Percentiles rank a stretch among this genome's conserved stretches.
Evolutionary conservation across 1,140 invertebrate genomes (phyloP).

Genomic region (Drosophila malerkotliana): DNA sequence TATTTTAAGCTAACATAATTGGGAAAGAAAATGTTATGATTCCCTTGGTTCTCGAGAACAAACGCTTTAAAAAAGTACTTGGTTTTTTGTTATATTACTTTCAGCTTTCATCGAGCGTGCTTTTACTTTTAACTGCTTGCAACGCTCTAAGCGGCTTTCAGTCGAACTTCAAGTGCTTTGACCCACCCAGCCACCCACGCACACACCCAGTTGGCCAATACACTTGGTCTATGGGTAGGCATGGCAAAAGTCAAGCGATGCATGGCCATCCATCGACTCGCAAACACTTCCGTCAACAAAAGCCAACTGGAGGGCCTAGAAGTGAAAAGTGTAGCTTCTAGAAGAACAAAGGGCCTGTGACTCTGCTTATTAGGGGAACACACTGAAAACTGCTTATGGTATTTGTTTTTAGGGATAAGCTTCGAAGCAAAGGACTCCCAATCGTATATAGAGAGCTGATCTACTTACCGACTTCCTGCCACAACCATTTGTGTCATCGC

Average conservation of each 20-base stretch:
- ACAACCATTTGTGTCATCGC: constrained; percentile 64
- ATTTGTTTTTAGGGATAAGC: neutral
- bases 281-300: constrained; percentile 27
- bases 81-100: constrained; percentile 1
- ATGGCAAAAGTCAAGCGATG: constrained; percentile 30
- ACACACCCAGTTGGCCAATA: neutral
- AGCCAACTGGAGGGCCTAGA: neutral
- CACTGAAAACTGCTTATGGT: neutral
- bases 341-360: neutral
- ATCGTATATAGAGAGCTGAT: neutral
- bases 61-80: neutral
- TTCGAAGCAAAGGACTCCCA: neutral
- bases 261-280: constrained; percentile 10
- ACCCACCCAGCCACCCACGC: constrained; percentile 15
- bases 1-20: neutral
- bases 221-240: neutral
- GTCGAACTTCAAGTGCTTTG: constrained; percentile 22
- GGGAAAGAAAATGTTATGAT: neutral
- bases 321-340: neutral
- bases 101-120: constrained; percentile 12
- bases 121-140: constrained; percentile 20
- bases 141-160: neutral
- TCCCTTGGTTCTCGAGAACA: neutral
- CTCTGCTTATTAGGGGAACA: neutral
- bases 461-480: constrained; percentile 67